Base-by-base conservation (phyloP, 2,888 invertebrate genomes). In the Eilema depressum region DNA sequence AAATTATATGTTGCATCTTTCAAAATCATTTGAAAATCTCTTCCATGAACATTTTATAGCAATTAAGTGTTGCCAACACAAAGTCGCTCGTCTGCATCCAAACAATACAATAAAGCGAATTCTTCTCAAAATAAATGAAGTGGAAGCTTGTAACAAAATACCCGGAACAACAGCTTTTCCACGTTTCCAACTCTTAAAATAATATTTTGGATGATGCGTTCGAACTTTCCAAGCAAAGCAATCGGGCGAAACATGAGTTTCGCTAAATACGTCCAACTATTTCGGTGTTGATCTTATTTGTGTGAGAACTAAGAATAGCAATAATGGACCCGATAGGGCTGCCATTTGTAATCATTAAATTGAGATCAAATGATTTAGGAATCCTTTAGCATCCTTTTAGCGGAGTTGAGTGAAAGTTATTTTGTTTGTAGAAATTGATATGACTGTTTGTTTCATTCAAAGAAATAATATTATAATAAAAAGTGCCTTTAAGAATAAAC, bases 101-200 rank as follows among this genome's bases (percentile, higher is more conserved):
- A 57, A 30, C n/a, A 59, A 33, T 64, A 70, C 67, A 63, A 26
- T 47, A 73, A 75, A 76, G 57, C 53, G 37, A 75, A 65, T 75
- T 72, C 77, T 75, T 83, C 79, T 74, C 60, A 74, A 85, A 82
- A 85, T 83, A 83, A 80, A 82, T 73, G 10, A 74, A 73, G 83
- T 80, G 78, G 77, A 76, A 84, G 77, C 73, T 63, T 70, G 83
- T 72, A 86, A 85, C 75, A 76, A 81, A 83, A 86, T 83, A 88
- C 84, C 83, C 84, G 86, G 85, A 86, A 88, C 80, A 67, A 74
- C 75, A 75, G 66, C 69, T 61, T 77, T 81, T 74, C 75, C 69
- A 66, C 77, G 76, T 78, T 65, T 79, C 73, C 57, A 73, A 25
- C 62, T 75, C 73, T 76, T 74, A 75, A 75, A 83, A 83, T 79